These are phyloP conservation scores for Peromyscus attwateri DNA, from an alignment of 2,797 vertebrate species.

Conservation along the genomic window DNA sequence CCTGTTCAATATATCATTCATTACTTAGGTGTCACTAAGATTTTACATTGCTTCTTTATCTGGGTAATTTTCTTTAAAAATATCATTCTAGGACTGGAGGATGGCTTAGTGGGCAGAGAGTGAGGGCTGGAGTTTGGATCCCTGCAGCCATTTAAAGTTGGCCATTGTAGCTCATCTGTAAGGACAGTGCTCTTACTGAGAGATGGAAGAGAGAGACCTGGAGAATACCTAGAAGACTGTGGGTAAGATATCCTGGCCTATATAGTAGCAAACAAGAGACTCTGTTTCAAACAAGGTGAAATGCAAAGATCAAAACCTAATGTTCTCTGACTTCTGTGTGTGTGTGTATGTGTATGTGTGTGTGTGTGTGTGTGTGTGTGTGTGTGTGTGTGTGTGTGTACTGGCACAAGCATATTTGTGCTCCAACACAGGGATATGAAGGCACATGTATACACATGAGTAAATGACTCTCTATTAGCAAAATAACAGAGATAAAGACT, in stretches of 20 bases:
- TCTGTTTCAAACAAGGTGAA: not conserved
- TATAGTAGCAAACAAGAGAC: not conserved
- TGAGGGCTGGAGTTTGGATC: not conserved
- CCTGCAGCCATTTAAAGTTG: not conserved
- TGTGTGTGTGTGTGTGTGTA: not conserved
- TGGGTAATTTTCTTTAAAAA: not conserved
- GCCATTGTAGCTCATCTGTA: not conserved
- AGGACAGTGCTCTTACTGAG: not conserved
- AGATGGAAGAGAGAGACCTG: not conserved
- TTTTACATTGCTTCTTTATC: not conserved
- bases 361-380: not conserved
- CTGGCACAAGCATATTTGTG: not conserved
- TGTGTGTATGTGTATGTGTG: not conserved
- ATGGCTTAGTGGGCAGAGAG: not conserved
- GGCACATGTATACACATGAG: not conserved
- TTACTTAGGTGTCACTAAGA: too few relatives aligned
- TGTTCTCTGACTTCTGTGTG: not conserved
- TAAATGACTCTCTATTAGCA: not conserved
- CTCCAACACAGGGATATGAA: not conserved
- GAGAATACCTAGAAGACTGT: not conserved
- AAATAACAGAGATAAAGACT: not conserved
- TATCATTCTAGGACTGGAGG: not conserved
- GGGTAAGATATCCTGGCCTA: not conserved
- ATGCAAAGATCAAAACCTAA: not conserved
- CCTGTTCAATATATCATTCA: too few relatives aligned